Conservation (phyloP, 37 sponge, comb jelly and placozoan genomes). For the Petrosia ficiformis region DNA sequence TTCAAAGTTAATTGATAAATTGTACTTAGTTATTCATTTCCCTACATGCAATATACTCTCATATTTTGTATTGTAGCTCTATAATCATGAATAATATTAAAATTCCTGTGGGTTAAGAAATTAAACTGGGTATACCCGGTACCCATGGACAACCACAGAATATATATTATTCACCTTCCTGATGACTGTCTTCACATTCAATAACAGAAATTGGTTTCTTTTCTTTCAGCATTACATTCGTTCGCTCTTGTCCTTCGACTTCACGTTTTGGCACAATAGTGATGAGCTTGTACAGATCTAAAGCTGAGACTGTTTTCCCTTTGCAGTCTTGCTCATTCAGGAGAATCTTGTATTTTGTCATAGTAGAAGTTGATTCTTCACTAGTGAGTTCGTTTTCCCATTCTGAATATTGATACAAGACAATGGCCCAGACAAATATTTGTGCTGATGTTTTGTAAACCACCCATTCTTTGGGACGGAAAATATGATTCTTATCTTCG, state of each 20-base stretch:
- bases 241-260: neutral
- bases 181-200: too few species aligned
- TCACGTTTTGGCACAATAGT: neutral
- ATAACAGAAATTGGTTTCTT: too few species aligned
- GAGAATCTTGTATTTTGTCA: slow-evolving; percentile 9
- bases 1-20: too few species aligned
- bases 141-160: too few species aligned
- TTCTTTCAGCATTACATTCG: neutral
- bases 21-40: too few species aligned
- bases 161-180: too few species aligned
- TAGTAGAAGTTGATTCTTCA: neutral
- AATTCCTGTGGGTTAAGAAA: too few species aligned
- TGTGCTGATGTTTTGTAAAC: slow-evolving; percentile 29
- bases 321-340: slow-evolving; percentile 11
- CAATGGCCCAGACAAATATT: slow-evolving; percentile 28
- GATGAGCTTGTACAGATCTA: slow-evolving; percentile 50
- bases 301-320: slow-evolving; percentile 34
- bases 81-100: too few species aligned
- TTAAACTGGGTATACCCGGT: too few species aligned
- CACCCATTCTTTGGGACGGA: slow-evolving; percentile 44
- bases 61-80: too few species aligned
- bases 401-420: slow-evolving; percentile 17
- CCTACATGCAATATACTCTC: too few species aligned
- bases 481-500: slow-evolving; percentile 35
- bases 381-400: neutral